phyloP scores from a whole-genome alignment of 2,113 vertebrate species.

The Bungarus multicinctus region DNA sequence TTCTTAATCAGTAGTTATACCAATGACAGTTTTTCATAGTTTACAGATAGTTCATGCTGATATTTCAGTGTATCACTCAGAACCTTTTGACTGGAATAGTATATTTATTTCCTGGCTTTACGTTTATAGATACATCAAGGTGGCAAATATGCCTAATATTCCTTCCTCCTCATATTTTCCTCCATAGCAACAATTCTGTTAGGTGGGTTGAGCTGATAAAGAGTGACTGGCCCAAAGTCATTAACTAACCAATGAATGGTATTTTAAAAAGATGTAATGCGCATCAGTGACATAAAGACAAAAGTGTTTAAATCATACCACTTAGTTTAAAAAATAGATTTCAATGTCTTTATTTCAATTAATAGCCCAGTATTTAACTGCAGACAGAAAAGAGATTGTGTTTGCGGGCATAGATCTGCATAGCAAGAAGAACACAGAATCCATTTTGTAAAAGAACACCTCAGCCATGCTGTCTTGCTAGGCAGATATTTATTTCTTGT shows the following conservation, averaged over 20 bases:
- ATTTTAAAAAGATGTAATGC: neutral
- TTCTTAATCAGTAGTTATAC: neutral
- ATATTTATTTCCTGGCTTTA: neutral
- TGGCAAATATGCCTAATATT: neutral
- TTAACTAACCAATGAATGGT: neutral
- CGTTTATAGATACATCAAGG: neutral
- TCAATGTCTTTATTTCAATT: neutral
- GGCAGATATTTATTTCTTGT: neutral
- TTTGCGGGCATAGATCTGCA: neutral
- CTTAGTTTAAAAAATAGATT: neutral
- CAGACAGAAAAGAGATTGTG: neutral
- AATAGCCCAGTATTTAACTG: neutral
- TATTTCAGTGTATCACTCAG: neutral
- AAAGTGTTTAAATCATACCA: neutral
- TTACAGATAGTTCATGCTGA: neutral
- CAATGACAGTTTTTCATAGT: neutral
- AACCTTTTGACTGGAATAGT: neutral
- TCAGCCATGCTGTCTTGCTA: neutral
- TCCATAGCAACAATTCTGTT: neutral
- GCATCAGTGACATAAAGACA: neutral
- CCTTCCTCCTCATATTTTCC: neutral
- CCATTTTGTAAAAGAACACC: neutral
- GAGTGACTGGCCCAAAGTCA: neutral
- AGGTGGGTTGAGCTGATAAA: neutral
- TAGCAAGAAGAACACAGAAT: neutral